Base-by-base conservation (phyloP, 1,140 invertebrate species). In the Neotoxoptera formosana region DNA sequence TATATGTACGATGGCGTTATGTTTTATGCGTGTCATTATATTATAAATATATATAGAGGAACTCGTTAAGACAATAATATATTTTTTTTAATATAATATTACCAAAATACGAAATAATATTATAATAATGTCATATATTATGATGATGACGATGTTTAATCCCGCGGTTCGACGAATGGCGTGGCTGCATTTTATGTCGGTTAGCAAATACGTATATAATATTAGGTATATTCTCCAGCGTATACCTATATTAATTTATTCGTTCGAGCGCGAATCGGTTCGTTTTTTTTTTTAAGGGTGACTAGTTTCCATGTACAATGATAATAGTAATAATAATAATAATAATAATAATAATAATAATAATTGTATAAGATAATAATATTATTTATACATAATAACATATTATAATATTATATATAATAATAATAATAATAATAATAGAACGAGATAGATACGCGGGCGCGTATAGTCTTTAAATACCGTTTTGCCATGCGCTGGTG, bases 281-380 rank as follows among this genome's bases (percentile, higher is more conserved):
- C 45, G 30, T 87, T 47, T 86, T 47, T 48, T 25, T 14, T 30
- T 25, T 84, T 76, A 30, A 30, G 14, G 48, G 48, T 89, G 87
- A 89, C 87, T 89, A 89, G 87, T 89, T 89, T 89, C 48, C 87
- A 25, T 53, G 89, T 45, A 90, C 89, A 90, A 67, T 21, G 41
- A 67, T 90, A 67, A 23, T 60, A 67, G 34, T 90, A 45, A 21
- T 67, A 41, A 34, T 90, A 60, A 41, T 45, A n/a, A 53, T 21
- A 8, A 36, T 67, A 30, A 60, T 67, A 25, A 90, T 45, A 67
- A 25, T 60, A n/a, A n/a, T 89, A 60, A 41, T 14, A 14, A 90
- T 90, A 45, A 41, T 36, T 25, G 23, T 41, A 30, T 90, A 41
- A 89, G n/a, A 89, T 17, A 89, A 89, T 17, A 89, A 89, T 34